Conservation (phyloP, 2,888 invertebrate genomes). For the Perizoma flavofasciatum region DNA sequence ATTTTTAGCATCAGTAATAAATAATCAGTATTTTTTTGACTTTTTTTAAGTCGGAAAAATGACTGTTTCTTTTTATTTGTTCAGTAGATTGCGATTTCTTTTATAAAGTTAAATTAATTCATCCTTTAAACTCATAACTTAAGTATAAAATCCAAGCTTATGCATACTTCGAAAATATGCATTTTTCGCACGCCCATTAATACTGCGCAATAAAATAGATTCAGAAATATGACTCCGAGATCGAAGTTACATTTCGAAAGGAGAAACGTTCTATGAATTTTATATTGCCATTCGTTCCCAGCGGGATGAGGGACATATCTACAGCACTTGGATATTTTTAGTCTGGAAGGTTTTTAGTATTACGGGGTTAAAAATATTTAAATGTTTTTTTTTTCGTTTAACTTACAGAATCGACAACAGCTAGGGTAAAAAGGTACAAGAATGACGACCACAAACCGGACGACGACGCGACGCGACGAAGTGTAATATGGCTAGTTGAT, state of each 20-base stretch:
- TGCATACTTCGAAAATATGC: slow-evolving; percentile 11
- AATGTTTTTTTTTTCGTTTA: neutral
- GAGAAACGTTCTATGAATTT: slow-evolving; percentile 28
- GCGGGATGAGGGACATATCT: slow-evolving; percentile 26
- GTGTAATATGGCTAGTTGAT: no score
- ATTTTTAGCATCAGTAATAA: no score
- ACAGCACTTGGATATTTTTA: slow-evolving; percentile 20
- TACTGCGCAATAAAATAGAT: slow-evolving; percentile 32
- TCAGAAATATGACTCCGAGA: slow-evolving; percentile 26
- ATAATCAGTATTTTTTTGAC: no score
- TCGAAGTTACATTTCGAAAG: slow-evolving; percentile 27
- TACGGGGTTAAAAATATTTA: slow-evolving; percentile 5
- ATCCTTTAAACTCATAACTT: neutral
- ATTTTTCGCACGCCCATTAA: slow-evolving; percentile 22
- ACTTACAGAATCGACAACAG: no score
- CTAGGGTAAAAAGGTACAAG: no score
- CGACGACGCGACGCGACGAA: no score
- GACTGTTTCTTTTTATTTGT: no score
- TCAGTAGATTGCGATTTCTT: no score
- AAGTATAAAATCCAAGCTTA: neutral
- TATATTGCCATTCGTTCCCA: slow-evolving; percentile 25
- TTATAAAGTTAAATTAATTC: no score
- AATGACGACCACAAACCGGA: no score
- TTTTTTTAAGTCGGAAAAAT: no score
- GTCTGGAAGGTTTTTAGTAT: slow-evolving; percentile 5